Conservation (phyloP, 2,797 vertebrate species). For the Scarus forsteni region DNA sequence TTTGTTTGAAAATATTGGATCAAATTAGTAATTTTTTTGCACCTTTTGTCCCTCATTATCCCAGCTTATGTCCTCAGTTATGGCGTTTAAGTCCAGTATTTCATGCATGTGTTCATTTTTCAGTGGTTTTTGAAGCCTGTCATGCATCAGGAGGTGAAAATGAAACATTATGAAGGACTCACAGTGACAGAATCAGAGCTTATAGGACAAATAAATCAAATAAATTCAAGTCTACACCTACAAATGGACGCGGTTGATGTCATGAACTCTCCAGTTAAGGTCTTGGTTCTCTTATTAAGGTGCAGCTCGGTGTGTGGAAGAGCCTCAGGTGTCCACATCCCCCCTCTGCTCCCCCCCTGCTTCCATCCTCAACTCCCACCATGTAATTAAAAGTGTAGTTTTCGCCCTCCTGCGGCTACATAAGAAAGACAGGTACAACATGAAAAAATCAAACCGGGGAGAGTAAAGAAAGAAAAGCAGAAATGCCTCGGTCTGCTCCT, state of each 20-base stretch:
- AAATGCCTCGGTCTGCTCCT: conserved; percentile 66
- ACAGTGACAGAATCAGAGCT: not conserved
- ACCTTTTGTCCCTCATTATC: no score
- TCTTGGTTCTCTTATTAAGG: conserved; percentile 72
- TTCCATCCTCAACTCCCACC: conserved; percentile 64
- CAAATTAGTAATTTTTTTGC: no score
- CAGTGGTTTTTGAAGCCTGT: no score
- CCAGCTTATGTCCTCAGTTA: no score
- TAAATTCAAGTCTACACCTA: not conserved
- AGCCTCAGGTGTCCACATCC: conserved; percentile 62
- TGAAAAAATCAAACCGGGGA: conserved; percentile 30
- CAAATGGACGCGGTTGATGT: conserved; percentile 1
- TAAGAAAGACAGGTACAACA: conserved; percentile 79
- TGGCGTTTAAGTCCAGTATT: no score
- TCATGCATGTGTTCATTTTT: no score
- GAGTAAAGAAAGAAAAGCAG: conserved; percentile 31
- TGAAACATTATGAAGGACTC: not conserved
- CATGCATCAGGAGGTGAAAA: no score
- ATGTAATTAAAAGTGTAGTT: conserved; percentile 82
- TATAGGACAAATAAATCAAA: conserved; percentile 1
- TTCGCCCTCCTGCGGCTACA: conserved; percentile 71
- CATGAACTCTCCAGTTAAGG: conserved; percentile 63
- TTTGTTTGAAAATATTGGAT: no score
- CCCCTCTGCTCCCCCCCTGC: conserved; percentile 17
- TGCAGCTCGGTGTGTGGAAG: conserved; percentile 70